Conservation (phyloP, 2,797 vertebrate species). For the Miichthys miiuy region DNA sequence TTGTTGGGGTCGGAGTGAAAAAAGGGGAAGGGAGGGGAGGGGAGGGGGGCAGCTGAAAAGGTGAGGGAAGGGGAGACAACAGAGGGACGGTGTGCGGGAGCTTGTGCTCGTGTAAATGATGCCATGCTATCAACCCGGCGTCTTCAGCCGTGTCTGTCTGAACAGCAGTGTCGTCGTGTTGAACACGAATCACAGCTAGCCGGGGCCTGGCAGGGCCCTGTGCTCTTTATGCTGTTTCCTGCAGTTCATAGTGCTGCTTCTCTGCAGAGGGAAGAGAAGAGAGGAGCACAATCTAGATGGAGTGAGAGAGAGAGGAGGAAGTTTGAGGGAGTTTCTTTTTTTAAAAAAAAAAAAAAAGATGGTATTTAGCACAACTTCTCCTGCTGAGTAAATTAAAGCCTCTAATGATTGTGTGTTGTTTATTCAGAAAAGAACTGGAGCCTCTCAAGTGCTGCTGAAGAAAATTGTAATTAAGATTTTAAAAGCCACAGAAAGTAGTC, state of each 20-base stretch:
- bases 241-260: slow-evolving; percentile 22
- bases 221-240: slow-evolving; percentile 33
- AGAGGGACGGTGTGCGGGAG: slow-evolving; percentile 62
- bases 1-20: slow-evolving; percentile 72
- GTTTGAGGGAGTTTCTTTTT: slow-evolving; percentile 49
- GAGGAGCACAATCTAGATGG: background rate
- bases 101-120: slow-evolving; percentile 66
- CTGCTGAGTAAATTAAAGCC: slow-evolving; percentile 75
- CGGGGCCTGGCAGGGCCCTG: slow-evolving; percentile 61
- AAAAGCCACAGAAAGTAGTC: slow-evolving; percentile 67
- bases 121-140: slow-evolving; percentile 64
- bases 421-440: slow-evolving; percentile 68
- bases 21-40: slow-evolving; percentile 40
- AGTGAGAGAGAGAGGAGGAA: slow-evolving; percentile 1
- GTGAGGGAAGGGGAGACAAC: slow-evolving; percentile 69
- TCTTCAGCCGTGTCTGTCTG: slow-evolving; percentile 81
- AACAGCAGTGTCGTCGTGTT: slow-evolving; percentile 84
- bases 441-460: slow-evolving; percentile 58
- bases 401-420: slow-evolving; percentile 72
- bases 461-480: slow-evolving; percentile 76
- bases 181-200: slow-evolving; percentile 80
- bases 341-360: slow-evolving; percentile 33
- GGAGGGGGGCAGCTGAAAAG: slow-evolving; percentile 60
- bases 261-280: slow-evolving; percentile 15
- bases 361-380: slow-evolving; percentile 68